Base-by-base conservation (phyloP, 2,113 vertebrate species). In the Choloepus hoffmanni region DNA sequence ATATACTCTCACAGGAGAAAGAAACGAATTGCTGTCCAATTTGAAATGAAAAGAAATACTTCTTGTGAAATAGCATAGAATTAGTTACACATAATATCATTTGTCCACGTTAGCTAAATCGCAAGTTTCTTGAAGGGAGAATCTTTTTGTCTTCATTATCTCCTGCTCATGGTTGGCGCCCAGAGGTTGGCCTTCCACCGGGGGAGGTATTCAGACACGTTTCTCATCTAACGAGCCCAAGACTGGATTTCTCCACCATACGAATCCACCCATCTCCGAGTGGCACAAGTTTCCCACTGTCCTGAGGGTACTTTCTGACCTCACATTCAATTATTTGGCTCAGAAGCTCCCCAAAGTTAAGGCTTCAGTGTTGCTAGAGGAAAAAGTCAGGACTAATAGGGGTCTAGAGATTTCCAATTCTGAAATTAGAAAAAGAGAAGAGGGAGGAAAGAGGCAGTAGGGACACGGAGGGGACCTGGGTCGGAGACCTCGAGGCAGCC, bases 31-130 rank as follows among this genome's bases (percentile, higher is more conserved):
- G 50, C 62, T 85, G 36, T 74, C 65, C 33, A 40, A 50, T n/a
- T 63, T 79, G 40, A 90, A 76, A 94, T 23, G 76, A 91, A 95
- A 92, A 93, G 45, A 93, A 94, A 1, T 53, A 93, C 55, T 92
- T 65, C 60, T 92, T 65, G 50, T 90, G 63, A 95, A 81, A 94
- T 0, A 62, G 73, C 24, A 74, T 67, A 62, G 40, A 92, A 74
- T 70, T 50, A 48, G 79, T 62, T 95, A 83, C 76, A 83, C 1
- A 76, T 3, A 4, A 43, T 10, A 10, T 70, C 81, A 62, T 85
- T 72, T 87, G 87, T 45, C n/a, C 3, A 0, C 40, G 72, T 33
- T 55, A 50, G 8, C 24, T 43, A 21, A 33, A 50, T 7, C 62
- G 28, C 24, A 73, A 65, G 85, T 45, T 88, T n/a, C 89, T 45